phyloP scores from a whole-genome alignment of 2,888 invertebrate species.

The Dryobotodes eremita region DNA sequence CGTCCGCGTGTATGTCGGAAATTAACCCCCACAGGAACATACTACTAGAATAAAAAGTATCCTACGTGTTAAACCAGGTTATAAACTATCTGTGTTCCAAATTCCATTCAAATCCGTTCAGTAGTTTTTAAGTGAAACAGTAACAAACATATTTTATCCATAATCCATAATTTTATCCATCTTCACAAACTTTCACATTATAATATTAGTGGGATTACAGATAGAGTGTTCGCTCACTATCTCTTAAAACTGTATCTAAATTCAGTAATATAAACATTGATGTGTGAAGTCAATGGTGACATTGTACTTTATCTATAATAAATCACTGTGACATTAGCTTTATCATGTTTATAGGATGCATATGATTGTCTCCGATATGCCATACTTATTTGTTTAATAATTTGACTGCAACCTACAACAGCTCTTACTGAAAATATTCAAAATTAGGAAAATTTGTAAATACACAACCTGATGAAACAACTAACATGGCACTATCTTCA shows the following conservation, averaged over 20 bases:
- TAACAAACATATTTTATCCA: too few species aligned
- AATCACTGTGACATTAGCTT: slow-evolving; percentile 1
- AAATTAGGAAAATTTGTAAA: not conserved
- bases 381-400: not conserved
- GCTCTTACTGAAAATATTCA: not conserved
- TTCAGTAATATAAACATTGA: not conserved
- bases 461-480: not conserved
- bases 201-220: too few species aligned
- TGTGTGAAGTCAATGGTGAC: not conserved
- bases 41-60: too few species aligned
- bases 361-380: not conserved
- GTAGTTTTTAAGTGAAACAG: too few species aligned
- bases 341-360: not conserved
- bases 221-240: not conserved
- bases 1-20: too few species aligned
- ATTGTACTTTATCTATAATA: not conserved
- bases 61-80: too few species aligned
- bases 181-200: too few species aligned
- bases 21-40: too few species aligned
- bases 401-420: too few species aligned
- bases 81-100: too few species aligned
- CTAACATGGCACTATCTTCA: not conserved
- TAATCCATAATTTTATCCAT: too few species aligned
- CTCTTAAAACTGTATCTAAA: slow-evolving; percentile 1
- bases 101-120: too few species aligned